A percentile compares a stretch with the other conserved stretches of the same genome.
Conservation (phyloP, 2,888 invertebrate genomes). For the Drosophila neonasuta region DNA sequence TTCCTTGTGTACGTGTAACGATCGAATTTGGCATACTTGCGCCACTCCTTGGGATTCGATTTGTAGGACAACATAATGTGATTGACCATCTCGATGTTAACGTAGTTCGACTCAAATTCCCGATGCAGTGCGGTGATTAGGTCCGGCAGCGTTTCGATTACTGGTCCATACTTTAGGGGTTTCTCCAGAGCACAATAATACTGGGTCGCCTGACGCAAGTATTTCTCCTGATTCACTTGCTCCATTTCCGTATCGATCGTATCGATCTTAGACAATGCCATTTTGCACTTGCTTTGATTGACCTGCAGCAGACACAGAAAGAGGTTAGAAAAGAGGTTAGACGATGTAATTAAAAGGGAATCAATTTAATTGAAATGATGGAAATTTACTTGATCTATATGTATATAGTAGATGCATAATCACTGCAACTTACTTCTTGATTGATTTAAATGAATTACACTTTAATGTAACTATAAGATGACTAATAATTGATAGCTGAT, state of each 20-base stretch:
- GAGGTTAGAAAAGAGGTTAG: not conserved
- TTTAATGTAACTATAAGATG: conserved; percentile 22
- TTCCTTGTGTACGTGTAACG: conserved; percentile 96
- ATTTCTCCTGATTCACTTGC: conserved; percentile 79
- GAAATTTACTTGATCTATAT: conserved; percentile 47
- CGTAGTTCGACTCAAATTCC: conserved; percentile 90
- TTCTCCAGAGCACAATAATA: conserved; percentile 81
- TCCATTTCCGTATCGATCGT: conserved; percentile 73
- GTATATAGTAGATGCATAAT: conserved; percentile 29
- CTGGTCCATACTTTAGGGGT: conserved; percentile 80
- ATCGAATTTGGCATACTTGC: conserved; percentile 96
- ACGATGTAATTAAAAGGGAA: not conserved
- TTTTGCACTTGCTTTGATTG: conserved; percentile 75
- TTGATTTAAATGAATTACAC: conserved; percentile 70
- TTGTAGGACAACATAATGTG: conserved; percentile 90
- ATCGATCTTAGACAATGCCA: conserved; percentile 75
- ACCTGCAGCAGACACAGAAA: conserved; percentile 60
- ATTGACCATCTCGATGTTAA: conserved; percentile 95
- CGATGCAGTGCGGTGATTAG: conserved; percentile 87
- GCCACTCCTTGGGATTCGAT: conserved; percentile 95
- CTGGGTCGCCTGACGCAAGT: conserved; percentile 79
- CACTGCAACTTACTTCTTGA: conserved; percentile 43
- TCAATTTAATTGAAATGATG: conserved; percentile 10
- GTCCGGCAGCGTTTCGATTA: conserved; percentile 84
- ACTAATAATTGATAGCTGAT: conserved; percentile 36